Evolutionary conservation across 1,140 invertebrate genomes (phyloP).

Genomic region (Saxidomus purpurata): DNA sequence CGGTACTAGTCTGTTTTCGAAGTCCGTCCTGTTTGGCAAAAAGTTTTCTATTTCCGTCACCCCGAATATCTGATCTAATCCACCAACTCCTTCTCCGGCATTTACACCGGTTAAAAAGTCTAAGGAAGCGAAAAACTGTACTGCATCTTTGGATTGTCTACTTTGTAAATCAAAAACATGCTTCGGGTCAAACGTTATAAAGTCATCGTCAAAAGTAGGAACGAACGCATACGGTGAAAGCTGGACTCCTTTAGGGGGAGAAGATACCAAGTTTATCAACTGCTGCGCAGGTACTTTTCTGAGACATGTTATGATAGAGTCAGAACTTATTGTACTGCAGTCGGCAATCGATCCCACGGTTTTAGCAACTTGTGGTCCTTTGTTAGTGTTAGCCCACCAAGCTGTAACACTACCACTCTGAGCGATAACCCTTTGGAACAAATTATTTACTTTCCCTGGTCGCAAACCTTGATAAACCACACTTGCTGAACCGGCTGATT

Average conservation of each 20-base stretch:
- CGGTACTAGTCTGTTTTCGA: background rate
- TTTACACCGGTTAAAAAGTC: conserved; percentile 46
- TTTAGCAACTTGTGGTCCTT: background rate
- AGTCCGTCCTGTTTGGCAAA: background rate
- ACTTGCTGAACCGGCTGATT: conserved; percentile 92
- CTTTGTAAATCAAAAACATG: background rate
- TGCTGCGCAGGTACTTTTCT: background rate
- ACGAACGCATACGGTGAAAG: background rate
- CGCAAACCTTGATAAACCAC: conserved; percentile 54
- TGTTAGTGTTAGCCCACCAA: background rate
- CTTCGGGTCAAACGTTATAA: conserved; percentile 24
- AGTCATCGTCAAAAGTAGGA: conserved; percentile 45
- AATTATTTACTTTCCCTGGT: conserved; percentile 49
- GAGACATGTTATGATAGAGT: background rate
- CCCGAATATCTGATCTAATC: background rate
- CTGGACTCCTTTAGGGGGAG: background rate
- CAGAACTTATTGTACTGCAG: background rate
- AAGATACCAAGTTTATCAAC: background rate
- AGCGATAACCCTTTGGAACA: conserved; percentile 66
- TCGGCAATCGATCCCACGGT: background rate
- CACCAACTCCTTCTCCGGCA: conserved; percentile 17
- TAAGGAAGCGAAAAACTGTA: background rate
- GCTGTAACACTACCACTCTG: background rate
- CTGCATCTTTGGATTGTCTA: background rate
- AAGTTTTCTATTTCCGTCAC: background rate